Evolutionary conservation across 1,140 invertebrate genomes (phyloP).

Genomic region (Bombyx mori): ASM3026992v2 NC_085116.1:15849501-15850000

Average conservation of each 20-base stretch:
- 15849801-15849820: conserved; percentile 53
- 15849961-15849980: conserved; percentile 96
- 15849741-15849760: conserved; percentile 83
- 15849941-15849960: conserved; percentile 54
- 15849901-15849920: conserved; percentile 73
- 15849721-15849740: conserved; percentile 91
- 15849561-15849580: conserved; percentile 17
- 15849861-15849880: conserved; percentile 89
- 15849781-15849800: conserved; percentile 61
- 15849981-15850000: conserved; percentile 90
- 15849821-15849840: conserved; percentile 52
- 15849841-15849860: conserved; percentile 60
- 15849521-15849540: conserved; percentile 38
- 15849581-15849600: conserved; percentile 31
- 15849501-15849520: conserved; percentile 34
- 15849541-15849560: conserved; percentile 41
- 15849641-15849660: too few species aligned
- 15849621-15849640: too few species aligned
- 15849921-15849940: conserved; percentile 13
- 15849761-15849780: conserved; percentile 39
- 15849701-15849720: conserved; percentile 73
- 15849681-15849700: not conserved
- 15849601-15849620: too few species aligned
- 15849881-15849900: conserved; percentile 90
- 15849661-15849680: too few species aligned